A percentile compares a stretch with the other conserved stretches of the same genome.
Evolutionary conservation across 1,140 invertebrate species (phyloP).

Genomic region (Drosophila tani): DNA sequence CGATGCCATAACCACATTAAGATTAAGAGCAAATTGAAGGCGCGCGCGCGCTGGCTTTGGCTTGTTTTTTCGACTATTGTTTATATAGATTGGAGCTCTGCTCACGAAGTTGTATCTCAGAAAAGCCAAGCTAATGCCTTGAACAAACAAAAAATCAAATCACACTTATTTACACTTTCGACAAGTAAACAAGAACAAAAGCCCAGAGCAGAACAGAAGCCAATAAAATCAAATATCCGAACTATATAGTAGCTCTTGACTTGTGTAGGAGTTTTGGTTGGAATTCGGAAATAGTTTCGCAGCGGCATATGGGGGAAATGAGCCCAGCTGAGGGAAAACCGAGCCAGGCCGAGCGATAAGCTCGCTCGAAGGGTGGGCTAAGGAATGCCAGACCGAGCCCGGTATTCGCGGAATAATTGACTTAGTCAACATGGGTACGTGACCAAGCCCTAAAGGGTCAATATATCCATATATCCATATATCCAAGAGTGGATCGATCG

Average conservation of each 20-base stretch:
- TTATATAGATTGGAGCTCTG: slow-evolving; percentile 13
- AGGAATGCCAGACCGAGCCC: background rate
- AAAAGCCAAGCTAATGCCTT: slow-evolving; percentile 39
- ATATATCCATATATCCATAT: no score
- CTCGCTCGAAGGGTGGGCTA: background rate
- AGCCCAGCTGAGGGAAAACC: slow-evolving; percentile 16
- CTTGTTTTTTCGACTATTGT: slow-evolving; percentile 12
- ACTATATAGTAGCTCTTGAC: slow-evolving; percentile 10
- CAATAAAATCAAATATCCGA: slow-evolving; percentile 23
- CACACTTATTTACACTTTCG: slow-evolving; percentile 32
- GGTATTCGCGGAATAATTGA: slow-evolving; percentile 11
- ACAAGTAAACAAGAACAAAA: slow-evolving; percentile 30
- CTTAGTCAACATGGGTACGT: slow-evolving; percentile 3
- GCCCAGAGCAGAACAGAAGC: background rate
- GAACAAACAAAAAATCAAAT: slow-evolving; percentile 19
- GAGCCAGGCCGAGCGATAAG: slow-evolving; percentile 14
- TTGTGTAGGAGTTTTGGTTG: background rate
- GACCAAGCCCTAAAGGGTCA: background rate
- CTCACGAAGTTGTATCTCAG: slow-evolving; percentile 27
- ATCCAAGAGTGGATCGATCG: slow-evolving; percentile 3
- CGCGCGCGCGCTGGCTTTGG: slow-evolving; percentile 12
- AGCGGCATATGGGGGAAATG: background rate
- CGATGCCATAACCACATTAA: slow-evolving; percentile 35
- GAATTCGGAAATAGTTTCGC: slow-evolving; percentile 20
- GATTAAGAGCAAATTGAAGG: slow-evolving; percentile 46